Evolutionary conservation across 2,113 vertebrate species (phyloP), one percentile per base, ranked within the genome.

Genomic region (Halichoeres trimaculatus): DNA sequence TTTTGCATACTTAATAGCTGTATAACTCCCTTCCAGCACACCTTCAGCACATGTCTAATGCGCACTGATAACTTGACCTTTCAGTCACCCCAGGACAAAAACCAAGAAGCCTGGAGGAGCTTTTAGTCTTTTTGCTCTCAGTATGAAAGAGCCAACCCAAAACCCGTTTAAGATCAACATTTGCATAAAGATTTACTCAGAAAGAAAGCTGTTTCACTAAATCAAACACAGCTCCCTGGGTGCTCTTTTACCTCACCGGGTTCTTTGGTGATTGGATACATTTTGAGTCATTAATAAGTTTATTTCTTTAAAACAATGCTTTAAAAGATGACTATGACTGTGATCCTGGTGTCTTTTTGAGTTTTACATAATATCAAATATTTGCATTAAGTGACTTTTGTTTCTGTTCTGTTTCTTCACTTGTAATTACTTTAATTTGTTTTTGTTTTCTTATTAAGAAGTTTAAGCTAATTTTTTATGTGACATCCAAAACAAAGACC

Each of bases 121-220:
- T 60, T 60, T 40, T 3, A 64, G 20, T 38, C 12, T 43, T 5
- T 59, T 8, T 41, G 14, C 26, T 65, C 22, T 36, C 20, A 17
- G 20, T 24, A 52, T 35, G 8, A 10, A 50, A 24, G 7, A 48
- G 69, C 23, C 30, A 48, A 22, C 55, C 34, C 24, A 30, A 65
- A 19, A 26, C 19, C 43, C 45, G 24, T 66, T 70, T 61, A 53
- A 52, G 59, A 57, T 66, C 8, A 20, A 1, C 34, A 61, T 79
- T 67, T 51, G 50, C 34, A 79, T 61, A 50, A 55, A 19, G 40
- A 51, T 68, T 73, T 55, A 40, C 41, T 23, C n/a, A 40, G 34
- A 43, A 73, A 61, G 56, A n/a, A 24, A 68, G 62, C 26, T 19
- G 20, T 34, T 54, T 40, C 16, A n/a, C 17, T 35, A 2, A 17